Conservation (phyloP, 1,140 invertebrate genomes). For the Drosophila ogumai region DNA sequence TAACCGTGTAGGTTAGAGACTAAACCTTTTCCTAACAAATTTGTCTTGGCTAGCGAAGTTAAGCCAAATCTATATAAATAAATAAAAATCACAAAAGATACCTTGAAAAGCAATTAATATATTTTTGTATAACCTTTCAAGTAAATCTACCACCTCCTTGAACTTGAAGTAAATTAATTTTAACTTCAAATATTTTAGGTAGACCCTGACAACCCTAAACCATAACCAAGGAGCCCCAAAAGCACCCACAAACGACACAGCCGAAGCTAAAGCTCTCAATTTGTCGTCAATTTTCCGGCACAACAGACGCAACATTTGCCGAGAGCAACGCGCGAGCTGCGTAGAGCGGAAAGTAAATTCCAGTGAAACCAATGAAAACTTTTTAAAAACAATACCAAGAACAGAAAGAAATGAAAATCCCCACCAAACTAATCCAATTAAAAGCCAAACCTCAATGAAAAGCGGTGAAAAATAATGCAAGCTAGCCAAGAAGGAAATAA, state of each 20-base stretch:
- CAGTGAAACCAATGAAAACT: constrained; percentile 32
- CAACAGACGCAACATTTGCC: constrained; percentile 81
- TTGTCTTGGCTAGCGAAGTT: neutral
- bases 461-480: no score
- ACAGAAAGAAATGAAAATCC: neutral
- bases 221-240: constrained; percentile 49
- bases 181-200: no score
- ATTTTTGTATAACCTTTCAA: neutral
- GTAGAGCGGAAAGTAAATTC: constrained; percentile 56
- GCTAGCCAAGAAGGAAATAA: constrained; percentile 2
- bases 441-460: constrained; percentile 39
- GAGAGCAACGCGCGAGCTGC: constrained; percentile 59
- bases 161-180: neutral
- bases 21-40: neutral
- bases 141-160: no score
- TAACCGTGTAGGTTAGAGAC: neutral
- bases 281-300: constrained; percentile 84
- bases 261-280: constrained; percentile 74
- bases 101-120: neutral
- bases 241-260: constrained; percentile 59
- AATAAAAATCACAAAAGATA: neutral
- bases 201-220: constrained; percentile 36
- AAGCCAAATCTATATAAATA: constrained; percentile 6
- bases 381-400: constrained; percentile 20
- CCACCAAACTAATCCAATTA: constrained; percentile 26